phyloP scores from a whole-genome alignment of 2,113 vertebrate genomes.

The Tor tambroides region DNA sequence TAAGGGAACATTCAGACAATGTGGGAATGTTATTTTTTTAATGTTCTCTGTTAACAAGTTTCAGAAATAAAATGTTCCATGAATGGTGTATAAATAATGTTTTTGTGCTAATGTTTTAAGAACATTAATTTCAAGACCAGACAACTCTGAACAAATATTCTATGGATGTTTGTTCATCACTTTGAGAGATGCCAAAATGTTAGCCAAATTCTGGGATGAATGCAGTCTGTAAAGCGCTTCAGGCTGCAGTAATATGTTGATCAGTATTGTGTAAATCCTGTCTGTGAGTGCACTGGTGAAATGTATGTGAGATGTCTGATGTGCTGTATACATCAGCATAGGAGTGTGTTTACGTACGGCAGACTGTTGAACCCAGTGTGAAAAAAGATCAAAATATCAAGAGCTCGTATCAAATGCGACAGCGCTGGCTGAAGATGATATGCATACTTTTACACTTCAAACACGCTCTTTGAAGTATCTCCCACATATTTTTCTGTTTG shows the following conservation, averaged over 20 bases:
- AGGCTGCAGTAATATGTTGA: neutral
- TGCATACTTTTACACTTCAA: constrained; percentile 54
- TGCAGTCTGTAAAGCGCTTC: neutral
- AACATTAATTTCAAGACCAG: neutral
- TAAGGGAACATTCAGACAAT: too few relatives aligned
- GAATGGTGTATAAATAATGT: neutral
- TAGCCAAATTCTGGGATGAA: too few relatives aligned
- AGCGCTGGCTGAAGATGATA: constrained; percentile 15
- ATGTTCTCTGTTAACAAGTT: too few relatives aligned
- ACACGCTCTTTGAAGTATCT: constrained; percentile 31
- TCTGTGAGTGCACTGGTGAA: neutral
- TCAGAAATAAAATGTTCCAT: neutral
- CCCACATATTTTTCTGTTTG: constrained; percentile 1
- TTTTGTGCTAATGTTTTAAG: neutral
- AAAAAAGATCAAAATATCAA: constrained; percentile 3
- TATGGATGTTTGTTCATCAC: neutral
- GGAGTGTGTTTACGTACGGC: neutral
- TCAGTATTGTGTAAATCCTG: neutral
- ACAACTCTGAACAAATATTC: neutral
- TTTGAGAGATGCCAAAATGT: neutral
- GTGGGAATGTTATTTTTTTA: neutral
- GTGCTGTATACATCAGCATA: neutral
- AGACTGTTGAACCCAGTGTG: neutral
- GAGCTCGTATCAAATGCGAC: neutral
- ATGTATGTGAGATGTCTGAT: neutral